Evolutionary conservation across 2,113 vertebrate species (phyloP), one percentile per base, ranked within the genome.

Genomic region (Callipepla squamata): DNA sequence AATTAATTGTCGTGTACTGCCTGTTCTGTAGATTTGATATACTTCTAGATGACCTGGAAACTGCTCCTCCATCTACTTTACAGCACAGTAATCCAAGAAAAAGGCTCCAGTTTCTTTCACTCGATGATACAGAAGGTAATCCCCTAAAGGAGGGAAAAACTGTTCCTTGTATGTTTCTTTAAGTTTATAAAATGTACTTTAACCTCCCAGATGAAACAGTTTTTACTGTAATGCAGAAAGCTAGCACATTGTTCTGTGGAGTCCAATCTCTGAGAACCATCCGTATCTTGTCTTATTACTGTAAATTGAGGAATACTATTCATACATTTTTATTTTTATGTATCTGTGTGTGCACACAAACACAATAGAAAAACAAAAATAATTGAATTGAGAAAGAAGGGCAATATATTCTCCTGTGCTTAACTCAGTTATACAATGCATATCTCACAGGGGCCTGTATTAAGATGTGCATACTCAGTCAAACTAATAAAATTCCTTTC

Each of bases 71-170:
- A 87, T 61, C 98, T 92, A 88, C 97, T 63, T 94, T 94, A 76
- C 98, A 96, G 90, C 96, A 84, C 75, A 74, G 92, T 96, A 98
- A 93, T 78, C 96, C 98, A 58, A 98, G 98, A 78, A 99, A 98
- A 94, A 98, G 97, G 80, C 98, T 99, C 76, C 98, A 98, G 88
- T 98, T 99, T 85, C 85, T 92, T 18, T 96, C 98, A 59, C 42
- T 97, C 42, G 98, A 98, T 65, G 97, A 97, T 91, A 61, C 26
- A 8, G 98, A 98, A 96, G 98, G 99, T 99, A 98, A 93, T 76
- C 79, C 95, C 32, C 63, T 82, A 30, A 50, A 58, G 30, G n/a
- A 16, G 42, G 45, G 42, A 28, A 36, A 58, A 45, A 26, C 5
- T 28, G 4, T 61, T 76, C 51, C 73, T 77, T 45, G 6, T 67